Evolutionary conservation across 2,797 vertebrate genomes (phyloP).

Genomic region (Yasuhikotakia modesta): DNA sequence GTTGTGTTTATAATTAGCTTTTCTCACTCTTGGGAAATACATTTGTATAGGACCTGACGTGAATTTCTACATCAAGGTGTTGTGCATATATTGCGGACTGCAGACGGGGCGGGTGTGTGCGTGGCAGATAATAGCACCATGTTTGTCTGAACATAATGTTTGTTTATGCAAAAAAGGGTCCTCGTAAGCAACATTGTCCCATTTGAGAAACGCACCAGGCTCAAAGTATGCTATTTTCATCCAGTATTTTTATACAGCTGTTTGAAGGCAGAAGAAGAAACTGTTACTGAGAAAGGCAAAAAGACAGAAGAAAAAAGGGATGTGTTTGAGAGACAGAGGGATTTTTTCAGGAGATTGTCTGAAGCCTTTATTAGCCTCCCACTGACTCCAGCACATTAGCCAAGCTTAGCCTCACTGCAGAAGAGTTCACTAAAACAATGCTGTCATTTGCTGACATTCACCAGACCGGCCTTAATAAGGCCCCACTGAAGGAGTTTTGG

Average conservation of each 20-base stretch:
- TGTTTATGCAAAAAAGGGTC: constrained; percentile 21
- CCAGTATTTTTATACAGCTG: constrained; percentile 17
- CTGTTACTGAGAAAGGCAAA: neutral
- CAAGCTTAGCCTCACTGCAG: constrained; percentile 30
- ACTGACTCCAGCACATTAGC: constrained; percentile 32
- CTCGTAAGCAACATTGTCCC: neutral
- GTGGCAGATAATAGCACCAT: neutral
- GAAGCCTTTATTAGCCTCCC: constrained; percentile 39
- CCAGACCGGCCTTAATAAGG: constrained; percentile 40
- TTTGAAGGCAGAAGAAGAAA: constrained; percentile 17
- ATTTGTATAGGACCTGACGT: neutral
- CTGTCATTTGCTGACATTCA: constrained; percentile 19
- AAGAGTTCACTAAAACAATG: constrained; percentile 22
- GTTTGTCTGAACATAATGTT: constrained; percentile 9
- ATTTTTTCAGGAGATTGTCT: constrained; percentile 34
- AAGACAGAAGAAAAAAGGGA: constrained; percentile 7
- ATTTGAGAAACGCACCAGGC: constrained; percentile 8
- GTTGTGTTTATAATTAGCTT: constrained; percentile 35
- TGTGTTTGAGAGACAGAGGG: neutral
- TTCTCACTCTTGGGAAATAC: constrained; percentile 16
- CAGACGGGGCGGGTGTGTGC: neutral
- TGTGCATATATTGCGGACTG: neutral
- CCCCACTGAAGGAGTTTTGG: constrained; percentile 33
- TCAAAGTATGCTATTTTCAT: constrained; percentile 18
- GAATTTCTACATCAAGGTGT: constrained; percentile 6